Evolutionary conservation across 2,888 invertebrate genomes (phyloP).

Genomic region (Eledona agricola): DNA sequence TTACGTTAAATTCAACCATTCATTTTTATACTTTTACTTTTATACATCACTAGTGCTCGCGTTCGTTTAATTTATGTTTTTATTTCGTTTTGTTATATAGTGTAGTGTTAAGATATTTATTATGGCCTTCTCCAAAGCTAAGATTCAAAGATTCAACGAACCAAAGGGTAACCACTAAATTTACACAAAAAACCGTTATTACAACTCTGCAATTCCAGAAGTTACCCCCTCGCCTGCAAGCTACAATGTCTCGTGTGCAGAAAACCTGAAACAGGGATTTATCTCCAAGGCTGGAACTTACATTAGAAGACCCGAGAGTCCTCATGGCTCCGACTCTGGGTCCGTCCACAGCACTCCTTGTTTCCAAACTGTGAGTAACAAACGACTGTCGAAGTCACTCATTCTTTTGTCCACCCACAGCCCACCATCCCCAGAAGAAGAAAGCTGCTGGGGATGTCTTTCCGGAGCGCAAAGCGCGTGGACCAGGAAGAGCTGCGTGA

Average conservation of each 20-base stretch:
- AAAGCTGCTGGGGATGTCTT: slow-evolving; percentile 38
- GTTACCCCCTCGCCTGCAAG: slow-evolving; percentile 65
- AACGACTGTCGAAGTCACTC: too few species aligned
- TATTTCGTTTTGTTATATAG: neutral
- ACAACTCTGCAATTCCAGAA: slow-evolving; percentile 51
- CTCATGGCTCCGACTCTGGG: slow-evolving; percentile 48
- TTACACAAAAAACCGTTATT: slow-evolving; percentile 17
- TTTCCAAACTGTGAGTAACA: slow-evolving; percentile 59
- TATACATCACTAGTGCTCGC: slow-evolving; percentile 6
- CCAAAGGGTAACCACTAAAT: slow-evolving; percentile 57
- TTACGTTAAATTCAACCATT: too few species aligned
- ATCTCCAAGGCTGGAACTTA: slow-evolving; percentile 61
- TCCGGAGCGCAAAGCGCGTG: slow-evolving; percentile 40
- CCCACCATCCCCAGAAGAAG: slow-evolving; percentile 52
- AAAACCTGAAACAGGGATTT: slow-evolving; percentile 58
- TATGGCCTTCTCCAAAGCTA: slow-evolving; percentile 69
- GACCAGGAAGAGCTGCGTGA: slow-evolving; percentile 63
- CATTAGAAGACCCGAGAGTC: slow-evolving; percentile 56
- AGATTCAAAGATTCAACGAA: slow-evolving; percentile 67
- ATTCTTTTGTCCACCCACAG: too few species aligned
- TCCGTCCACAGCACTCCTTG: slow-evolving; percentile 50
- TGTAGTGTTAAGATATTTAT: slow-evolving; percentile 1
- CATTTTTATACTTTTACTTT: too few species aligned
- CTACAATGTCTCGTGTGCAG: slow-evolving; percentile 63
- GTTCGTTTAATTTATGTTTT: slow-evolving; percentile 3